A percentile compares a stretch with the other conserved stretches of the same genome.
Evolutionary conservation across 2,888 invertebrate species (phyloP).

Genomic region (Xestia xanthographa): DNA sequence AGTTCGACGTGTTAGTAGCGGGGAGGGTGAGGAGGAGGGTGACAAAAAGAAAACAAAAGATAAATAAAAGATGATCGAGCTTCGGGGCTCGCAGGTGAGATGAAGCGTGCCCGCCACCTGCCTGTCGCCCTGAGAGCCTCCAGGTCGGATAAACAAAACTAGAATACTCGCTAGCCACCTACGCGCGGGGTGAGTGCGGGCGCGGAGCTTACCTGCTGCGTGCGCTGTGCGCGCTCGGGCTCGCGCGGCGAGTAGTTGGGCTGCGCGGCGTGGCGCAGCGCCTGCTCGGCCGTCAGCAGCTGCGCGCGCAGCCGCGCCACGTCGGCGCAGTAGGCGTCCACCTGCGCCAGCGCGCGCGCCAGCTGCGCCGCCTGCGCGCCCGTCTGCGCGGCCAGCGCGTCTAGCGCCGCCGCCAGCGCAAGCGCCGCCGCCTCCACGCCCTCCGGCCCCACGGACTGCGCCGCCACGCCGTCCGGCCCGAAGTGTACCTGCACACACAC

Average conservation of each 20-base stretch:
- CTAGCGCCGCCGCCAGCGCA: conserved; percentile 94
- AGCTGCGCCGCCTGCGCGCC: conserved; percentile 93
- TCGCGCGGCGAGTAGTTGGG: conserved; percentile 96
- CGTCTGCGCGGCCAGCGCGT: conserved; percentile 89
- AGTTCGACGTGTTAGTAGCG: conserved; percentile 83
- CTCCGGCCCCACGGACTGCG: conserved; percentile 91
- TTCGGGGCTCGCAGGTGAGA: conserved; percentile 74
- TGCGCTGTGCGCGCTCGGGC: conserved; percentile 94
- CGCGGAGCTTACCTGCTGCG: conserved; percentile 95
- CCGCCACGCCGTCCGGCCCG: conserved; percentile 96
- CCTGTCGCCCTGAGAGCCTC: conserved; percentile 76
- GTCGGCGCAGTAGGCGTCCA: conserved; percentile 97
- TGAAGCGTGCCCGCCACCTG: conserved; percentile 76
- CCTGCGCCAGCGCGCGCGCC: conserved; percentile 94
- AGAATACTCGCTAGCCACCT: conserved; percentile 85
- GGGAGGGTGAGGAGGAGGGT: conserved; percentile 80
- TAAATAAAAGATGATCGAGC: conserved; percentile 76
- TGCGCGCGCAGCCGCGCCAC: conserved; percentile 95
- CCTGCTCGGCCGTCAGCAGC: conserved; percentile 96
- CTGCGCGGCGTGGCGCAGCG: conserved; percentile 95
- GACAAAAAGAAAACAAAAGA: conserved; percentile 86
- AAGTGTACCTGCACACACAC: conserved; percentile 93
- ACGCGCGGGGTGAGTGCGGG: conserved; percentile 73
- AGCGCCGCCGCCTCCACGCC: conserved; percentile 93
- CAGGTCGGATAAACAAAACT: conserved; percentile 81